Percentiles rank a stretch among this genome's conserved stretches.
These are phyloP conservation scores for Andinoacara biseriatus DNA, from an alignment of 2,113 vertebrate genomes.

Conservation along the genomic window DNA sequence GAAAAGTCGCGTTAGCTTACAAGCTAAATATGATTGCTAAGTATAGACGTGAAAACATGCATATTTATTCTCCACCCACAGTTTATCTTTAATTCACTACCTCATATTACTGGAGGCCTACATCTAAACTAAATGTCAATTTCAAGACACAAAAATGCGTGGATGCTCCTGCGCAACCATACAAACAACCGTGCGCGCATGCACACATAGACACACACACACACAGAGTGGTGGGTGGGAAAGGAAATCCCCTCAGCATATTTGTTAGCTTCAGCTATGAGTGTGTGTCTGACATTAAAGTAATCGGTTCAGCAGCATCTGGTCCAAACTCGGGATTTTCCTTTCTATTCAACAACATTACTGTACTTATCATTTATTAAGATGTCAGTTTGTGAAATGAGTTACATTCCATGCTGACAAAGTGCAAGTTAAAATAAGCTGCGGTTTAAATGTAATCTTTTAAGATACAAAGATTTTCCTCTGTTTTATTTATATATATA, in stretches of 20 bases:
- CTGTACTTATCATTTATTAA: neutral
- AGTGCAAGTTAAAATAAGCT: neutral
- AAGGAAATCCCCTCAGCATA: slow-evolving; percentile 69
- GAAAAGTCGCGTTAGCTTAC: neutral
- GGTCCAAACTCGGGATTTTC: slow-evolving; percentile 52
- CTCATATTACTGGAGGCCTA: slow-evolving; percentile 18
- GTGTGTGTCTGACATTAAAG: slow-evolving; percentile 65
- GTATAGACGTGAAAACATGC: slow-evolving; percentile 19
- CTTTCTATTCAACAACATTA: slow-evolving; percentile 42
- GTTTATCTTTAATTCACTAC: neutral
- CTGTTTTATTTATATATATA: too few relatives aligned
- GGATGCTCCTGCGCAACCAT: slow-evolving; percentile 30
- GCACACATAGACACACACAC: slow-evolving; percentile 19
- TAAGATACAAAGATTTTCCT: neutral
- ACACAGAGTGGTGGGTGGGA: slow-evolving; percentile 49
- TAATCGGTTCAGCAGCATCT: slow-evolving; percentile 31
- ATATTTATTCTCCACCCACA: slow-evolving; percentile 30
- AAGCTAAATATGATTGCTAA: too few relatives aligned
- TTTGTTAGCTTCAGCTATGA: slow-evolving; percentile 49
- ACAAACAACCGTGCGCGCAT: slow-evolving; percentile 26
- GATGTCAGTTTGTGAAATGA: neutral
- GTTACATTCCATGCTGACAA: neutral
- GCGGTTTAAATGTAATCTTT: neutral
- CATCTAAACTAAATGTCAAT: slow-evolving; percentile 49
- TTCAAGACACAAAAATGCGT: slow-evolving; percentile 21